phyloP scores from a whole-genome alignment of 2,888 invertebrate species.

The Sipha maydis region DNA sequence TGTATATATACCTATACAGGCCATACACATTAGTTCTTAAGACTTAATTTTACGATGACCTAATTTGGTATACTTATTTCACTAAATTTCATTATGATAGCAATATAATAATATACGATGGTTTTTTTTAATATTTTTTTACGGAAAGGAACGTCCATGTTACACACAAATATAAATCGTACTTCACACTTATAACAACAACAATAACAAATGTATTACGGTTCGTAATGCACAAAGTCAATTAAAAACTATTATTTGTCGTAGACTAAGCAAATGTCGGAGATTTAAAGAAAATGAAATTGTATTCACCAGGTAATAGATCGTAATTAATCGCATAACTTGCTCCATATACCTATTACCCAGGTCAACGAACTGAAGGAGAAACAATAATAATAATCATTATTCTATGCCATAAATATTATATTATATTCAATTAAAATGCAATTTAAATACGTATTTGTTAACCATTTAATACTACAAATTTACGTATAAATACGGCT shows the following conservation, averaged over 20 bases:
- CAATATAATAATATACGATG: background rate
- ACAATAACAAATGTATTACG: background rate
- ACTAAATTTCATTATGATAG: constrained; percentile 4
- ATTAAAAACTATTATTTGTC: background rate
- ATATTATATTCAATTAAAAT: background rate
- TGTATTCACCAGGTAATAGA: background rate
- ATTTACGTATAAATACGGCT: background rate
- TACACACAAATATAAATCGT: background rate
- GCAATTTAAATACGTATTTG: background rate
- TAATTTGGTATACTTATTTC: constrained; percentile 21
- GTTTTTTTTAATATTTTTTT: background rate
- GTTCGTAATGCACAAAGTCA: background rate
- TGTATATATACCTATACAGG: background rate
- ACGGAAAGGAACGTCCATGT: background rate
- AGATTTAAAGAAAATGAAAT: background rate
- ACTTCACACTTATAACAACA: background rate
- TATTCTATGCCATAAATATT: background rate
- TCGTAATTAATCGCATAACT: background rate
- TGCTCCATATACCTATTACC: background rate
- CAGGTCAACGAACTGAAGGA: background rate
- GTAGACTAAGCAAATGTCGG: background rate
- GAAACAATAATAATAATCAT: background rate
- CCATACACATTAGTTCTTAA: background rate
- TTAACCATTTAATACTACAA: no score
- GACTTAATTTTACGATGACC: constrained; percentile 51